Evolutionary conservation across 2,113 vertebrate genomes (phyloP), one percentile per base, ranked within the genome.

Genomic region (Merops nubicus): DNA sequence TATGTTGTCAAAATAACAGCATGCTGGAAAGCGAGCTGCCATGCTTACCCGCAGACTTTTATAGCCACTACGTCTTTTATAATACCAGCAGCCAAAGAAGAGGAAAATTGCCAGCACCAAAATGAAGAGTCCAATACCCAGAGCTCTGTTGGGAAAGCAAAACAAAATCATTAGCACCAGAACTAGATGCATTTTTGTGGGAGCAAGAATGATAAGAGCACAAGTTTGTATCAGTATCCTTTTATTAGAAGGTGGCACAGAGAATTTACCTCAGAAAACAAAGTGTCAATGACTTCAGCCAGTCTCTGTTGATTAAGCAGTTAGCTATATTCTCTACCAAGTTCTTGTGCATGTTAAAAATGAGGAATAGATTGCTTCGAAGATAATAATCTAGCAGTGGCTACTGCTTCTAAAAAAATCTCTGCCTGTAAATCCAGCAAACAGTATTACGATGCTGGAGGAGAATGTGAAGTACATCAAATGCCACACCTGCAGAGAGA

Each of bases 81-180:
- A 99, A 92, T 99, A 99, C 99, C 99, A 99, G 89, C 99, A 99
- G 70, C 99, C 98, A 51, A 99, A 94, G 54, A 99, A 97, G 85
- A 99, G 84, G 63, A 99, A 96, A 85, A 98, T 97, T 36, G 98
- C 99, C 86, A 99, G 97, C 90, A 99, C 97, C 76, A 99, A 95
- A 62, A 98, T 98, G 95, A 99, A 97, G 79, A 99, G 96, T 84
- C 98, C 98, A 88, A 99, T 98, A 9, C 99, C 99, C 36, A 98
- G 98, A 5, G 98, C 99, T 98, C 99, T 99, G 97, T 96, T 91
- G 75, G 60, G 63, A 94, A 93, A 96, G 34, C 93, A 33, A 94
- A 93, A 25, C 14, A 83, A 91, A 73, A 23, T 28, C 42, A 54
- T 92, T 59, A 64, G n/a, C 16, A 62, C 8, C 29, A 76, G 62